phyloP scores from a whole-genome alignment of 1,140 invertebrate genomes.

The Formica exsecta region DNA sequence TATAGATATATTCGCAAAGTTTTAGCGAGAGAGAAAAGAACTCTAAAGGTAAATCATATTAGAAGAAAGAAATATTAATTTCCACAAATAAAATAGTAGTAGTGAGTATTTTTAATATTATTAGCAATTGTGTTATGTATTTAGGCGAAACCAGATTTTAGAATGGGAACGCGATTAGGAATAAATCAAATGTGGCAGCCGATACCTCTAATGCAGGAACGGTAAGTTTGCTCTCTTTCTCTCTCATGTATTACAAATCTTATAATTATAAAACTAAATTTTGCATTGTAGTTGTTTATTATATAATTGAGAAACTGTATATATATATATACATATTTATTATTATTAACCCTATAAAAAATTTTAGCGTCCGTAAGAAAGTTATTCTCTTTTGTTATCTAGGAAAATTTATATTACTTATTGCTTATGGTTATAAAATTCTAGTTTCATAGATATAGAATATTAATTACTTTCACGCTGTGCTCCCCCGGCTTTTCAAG shows the following conservation, averaged over 20 bases:
- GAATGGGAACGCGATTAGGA: constrained; percentile 89
- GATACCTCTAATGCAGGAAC: constrained; percentile 86
- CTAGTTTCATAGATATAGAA: not conserved
- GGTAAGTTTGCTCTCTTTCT: constrained; percentile 85
- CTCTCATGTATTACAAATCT: not conserved
- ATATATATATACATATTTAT: constrained; percentile 3
- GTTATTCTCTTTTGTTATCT: not conserved
- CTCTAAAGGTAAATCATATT: constrained; percentile 90
- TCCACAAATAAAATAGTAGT: constrained; percentile 5
- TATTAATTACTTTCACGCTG: constrained; percentile 18
- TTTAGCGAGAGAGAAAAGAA: constrained; percentile 92
- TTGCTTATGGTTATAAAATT: constrained; percentile 2
- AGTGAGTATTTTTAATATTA: not conserved
- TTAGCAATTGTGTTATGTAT: constrained; percentile 67
- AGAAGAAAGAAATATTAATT: constrained; percentile 50
- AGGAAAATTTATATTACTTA: constrained; percentile 33
- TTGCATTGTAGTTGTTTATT: not conserved
- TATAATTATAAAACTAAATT: constrained; percentile 17
- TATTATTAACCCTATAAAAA: constrained; percentile 20
- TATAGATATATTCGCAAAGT: constrained; percentile 96
- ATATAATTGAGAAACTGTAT: constrained; percentile 2
- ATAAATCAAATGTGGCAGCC: constrained; percentile 92
- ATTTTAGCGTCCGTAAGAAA: not conserved
- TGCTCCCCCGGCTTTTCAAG: not conserved
- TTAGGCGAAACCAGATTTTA: constrained; percentile 90